Percentiles rank a stretch among this genome's conserved stretches.
These are phyloP conservation scores for Sisor rabdophorus DNA, from an alignment of 2,113 vertebrate species.

Conservation along the genomic window DNA sequence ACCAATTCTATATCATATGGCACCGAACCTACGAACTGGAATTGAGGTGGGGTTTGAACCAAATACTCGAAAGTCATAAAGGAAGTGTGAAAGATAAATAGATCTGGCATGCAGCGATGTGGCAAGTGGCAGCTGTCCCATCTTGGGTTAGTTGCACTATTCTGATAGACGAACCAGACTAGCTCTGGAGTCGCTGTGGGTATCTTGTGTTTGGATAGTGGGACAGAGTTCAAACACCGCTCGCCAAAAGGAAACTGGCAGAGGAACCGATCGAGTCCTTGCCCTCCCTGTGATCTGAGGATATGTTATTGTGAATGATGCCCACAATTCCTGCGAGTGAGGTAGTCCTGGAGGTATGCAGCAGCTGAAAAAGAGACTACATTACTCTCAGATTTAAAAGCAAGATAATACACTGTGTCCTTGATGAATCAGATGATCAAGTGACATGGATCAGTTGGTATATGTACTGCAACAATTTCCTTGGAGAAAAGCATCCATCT, in stretches of 20 bases:
- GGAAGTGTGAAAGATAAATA: constrained; percentile 30
- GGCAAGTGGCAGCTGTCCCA: constrained; percentile 37
- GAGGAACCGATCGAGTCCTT: constrained; percentile 18
- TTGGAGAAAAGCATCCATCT: background rate
- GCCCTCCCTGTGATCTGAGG: constrained; percentile 41
- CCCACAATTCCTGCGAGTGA: constrained; percentile 36
- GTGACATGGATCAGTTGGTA: background rate
- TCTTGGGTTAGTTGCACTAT: constrained; percentile 39
- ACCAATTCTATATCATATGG: background rate
- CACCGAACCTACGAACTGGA: background rate
- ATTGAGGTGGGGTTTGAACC: background rate
- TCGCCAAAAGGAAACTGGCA: constrained; percentile 44
- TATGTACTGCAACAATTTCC: background rate
- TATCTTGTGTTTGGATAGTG: constrained; percentile 37
- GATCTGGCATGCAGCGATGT: constrained; percentile 24
- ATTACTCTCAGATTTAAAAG: background rate
- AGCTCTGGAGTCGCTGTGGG: constrained; percentile 34
- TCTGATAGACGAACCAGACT: constrained; percentile 41
- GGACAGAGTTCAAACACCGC: constrained; percentile 42
- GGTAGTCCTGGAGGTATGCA: constrained; percentile 43
- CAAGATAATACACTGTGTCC: constrained; percentile 1
- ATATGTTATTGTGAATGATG: constrained; percentile 41
- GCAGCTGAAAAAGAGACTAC: constrained; percentile 37
- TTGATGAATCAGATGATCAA: background rate
- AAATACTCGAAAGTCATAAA: constrained; percentile 6